Evolutionary conservation across 2,797 vertebrate genomes (phyloP), one percentile per base, ranked within the genome.

Genomic region (Gastrophryne carolinensis): DNA sequence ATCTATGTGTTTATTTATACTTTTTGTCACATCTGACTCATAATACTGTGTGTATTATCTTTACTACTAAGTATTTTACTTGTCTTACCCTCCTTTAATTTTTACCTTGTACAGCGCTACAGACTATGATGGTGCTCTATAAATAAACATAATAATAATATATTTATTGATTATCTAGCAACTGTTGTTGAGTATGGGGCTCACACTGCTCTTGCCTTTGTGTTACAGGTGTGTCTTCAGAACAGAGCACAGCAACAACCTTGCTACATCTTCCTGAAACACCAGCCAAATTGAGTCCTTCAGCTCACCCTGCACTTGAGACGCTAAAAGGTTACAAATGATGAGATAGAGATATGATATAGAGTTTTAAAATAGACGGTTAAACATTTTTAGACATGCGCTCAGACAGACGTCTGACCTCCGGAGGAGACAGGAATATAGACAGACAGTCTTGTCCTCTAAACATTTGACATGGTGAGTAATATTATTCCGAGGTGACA

Each of bases 321-420:
- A 69, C 66, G 66, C 50, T 69, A 56, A 69, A 69, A 69, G 66
- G 66, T 69, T 69, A 69, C 35, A 69, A 57, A 69, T 69, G 52
- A 44, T 12, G 66, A 56, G 39, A 21, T 2, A 26, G 39, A 53
- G 57, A 69, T 39, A 69, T 69, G 66, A 69, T 69, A 11, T 69
- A 69, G 34, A 54, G 66, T 56, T 69, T 57, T 69, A 56, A 37
- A 54, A 69, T 69, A 69, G 57, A 69, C 57, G 66, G 52, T n/a
- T 24, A 21, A 30, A 60, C 68, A 71, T 57, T 69, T 56, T 34
- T 35, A 37, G 65, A 26, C 65, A 47, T 47, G 50, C 21, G 30
- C 50, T 13, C 11, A 15, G 29, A 24, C 66, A 57, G 66, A 69
- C 66, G 52, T 41, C n/a, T 69, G 66, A 69, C 66, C 66, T 41